Percentiles rank a stretch among this genome's conserved stretches.
These are phyloP conservation scores for Chalcosyrphus nemorum DNA, from an alignment of 2,888 invertebrate species.

Conservation along the genomic window DNA sequence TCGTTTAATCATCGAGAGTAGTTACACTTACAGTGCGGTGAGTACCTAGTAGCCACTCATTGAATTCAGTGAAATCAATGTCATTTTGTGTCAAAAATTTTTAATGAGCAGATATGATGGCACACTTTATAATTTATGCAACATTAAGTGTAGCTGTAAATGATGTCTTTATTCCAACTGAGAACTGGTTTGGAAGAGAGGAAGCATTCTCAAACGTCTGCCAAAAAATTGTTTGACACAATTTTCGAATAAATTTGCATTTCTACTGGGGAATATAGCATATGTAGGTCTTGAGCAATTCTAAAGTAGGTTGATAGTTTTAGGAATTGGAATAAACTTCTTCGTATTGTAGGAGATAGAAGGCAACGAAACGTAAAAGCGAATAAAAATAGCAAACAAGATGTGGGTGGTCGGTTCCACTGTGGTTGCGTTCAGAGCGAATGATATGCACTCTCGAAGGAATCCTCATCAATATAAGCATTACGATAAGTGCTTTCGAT, in stretches of 20 bases:
- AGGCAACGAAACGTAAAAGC: background rate
- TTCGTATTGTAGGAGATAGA: background rate
- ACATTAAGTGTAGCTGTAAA: conserved; percentile 20
- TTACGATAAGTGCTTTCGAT: no score
- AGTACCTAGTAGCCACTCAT: no score
- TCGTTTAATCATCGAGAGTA: background rate
- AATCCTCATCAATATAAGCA: no score
- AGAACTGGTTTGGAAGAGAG: conserved; percentile 15
- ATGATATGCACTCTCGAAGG: no score
- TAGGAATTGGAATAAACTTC: background rate
- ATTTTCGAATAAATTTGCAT: conserved; percentile 26
- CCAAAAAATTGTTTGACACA: conserved; percentile 32
- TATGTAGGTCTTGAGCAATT: background rate
- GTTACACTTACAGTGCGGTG: background rate
- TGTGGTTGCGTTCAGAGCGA: background rate
- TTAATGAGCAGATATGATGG: conserved; percentile 35
- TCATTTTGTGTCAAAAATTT: conserved; percentile 46
- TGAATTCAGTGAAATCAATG: conserved; percentile 53
- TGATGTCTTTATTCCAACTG: background rate
- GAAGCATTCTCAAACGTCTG: conserved; percentile 1
- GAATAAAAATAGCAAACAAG: background rate
- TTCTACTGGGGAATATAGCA: no score
- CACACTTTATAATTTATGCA: conserved; percentile 61
- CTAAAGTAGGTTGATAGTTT: conserved; percentile 3
- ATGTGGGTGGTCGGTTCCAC: background rate